Base-by-base conservation (phyloP, 2,888 invertebrate species). In the Bedellia somnulentella region DNA sequence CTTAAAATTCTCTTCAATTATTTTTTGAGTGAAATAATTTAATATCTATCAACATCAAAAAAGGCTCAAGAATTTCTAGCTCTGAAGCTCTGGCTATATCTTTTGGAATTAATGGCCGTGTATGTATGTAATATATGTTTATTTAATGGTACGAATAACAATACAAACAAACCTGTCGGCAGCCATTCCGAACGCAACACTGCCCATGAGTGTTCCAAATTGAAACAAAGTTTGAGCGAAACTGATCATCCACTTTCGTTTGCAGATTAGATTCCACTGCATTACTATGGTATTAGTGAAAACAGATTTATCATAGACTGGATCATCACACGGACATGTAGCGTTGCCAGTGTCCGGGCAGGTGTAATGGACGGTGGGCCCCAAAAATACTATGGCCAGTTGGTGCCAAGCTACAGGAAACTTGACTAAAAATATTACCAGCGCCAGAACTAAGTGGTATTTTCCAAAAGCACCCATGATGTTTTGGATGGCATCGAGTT, bases 211-310 rank as follows among this genome's bases (percentile, higher is more conserved):
- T 31, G 88, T 82, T 27, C 89, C 89, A 39, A 83, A 62, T 82
- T 89, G 89, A 33, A 86, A 84, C 31, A 85, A 57, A 13, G 83
- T 83, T 59, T 89, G 88, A 1, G 83, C 82, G 11, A 87, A 59
- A 47, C 85, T 83, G 18, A 82, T 81, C 34, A 87, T 58, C 57
- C 83, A 81, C 3, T 71, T 59, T 14, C 71, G 75, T 17, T 78
- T 67, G 50, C 88, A 89, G 12, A 87, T 83, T 35, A 90, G 63
- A 50, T 84, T 75, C 85, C 86, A 90, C 78, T 89, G 83, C 2
- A 80, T 83, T 17, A 82, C 70, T 25, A 88, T 85, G 1, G 87
- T 88, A 42, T 81, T 80, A 4, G 71, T 58, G 48, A 87, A 89
- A 26, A 80, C 46, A 18, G 71, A 75, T 41, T 59, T 81, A 46